Evolutionary conservation across 64 coral and sea anemone genomes (phyloP).

Genomic region (Montipora foliosa): DNA sequence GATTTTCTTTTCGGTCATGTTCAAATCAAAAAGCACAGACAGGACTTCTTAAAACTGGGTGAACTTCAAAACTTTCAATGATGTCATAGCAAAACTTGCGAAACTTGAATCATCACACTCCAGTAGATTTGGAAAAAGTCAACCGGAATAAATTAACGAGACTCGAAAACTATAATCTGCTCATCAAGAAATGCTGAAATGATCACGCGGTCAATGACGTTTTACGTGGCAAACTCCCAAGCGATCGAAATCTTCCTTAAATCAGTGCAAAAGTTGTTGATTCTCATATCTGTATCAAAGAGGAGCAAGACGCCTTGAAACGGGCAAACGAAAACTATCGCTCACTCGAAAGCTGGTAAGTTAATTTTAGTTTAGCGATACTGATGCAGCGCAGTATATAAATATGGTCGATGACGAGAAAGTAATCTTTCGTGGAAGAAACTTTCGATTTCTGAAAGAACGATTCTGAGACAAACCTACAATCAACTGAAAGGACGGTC

Average conservation of each 20-base stretch:
- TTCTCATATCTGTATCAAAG: not conserved
- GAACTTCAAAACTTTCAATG: not conserved
- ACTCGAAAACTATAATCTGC: not conserved
- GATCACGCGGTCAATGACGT: not conserved
- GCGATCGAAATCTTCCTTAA: not conserved
- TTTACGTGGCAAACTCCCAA: not conserved
- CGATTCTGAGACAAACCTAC: constrained; percentile 41
- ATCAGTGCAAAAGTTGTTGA: not conserved
- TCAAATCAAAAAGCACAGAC: no score
- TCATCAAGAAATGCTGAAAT: not conserved
- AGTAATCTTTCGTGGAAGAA: not conserved
- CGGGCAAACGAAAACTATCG: not conserved
- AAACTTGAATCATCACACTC: not conserved
- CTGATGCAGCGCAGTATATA: not conserved
- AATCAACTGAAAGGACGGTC: not conserved
- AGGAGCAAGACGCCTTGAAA: not conserved
- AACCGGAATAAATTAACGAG: not conserved
- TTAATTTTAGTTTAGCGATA: not conserved
- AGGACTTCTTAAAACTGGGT: no score
- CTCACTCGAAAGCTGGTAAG: not conserved
- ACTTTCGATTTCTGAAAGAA: constrained; percentile 28
- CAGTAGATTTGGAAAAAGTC: not conserved
- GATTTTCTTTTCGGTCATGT: no score
- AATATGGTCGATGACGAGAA: not conserved
- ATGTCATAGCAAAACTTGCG: not conserved